These are phyloP conservation scores for Leptinotarsa defecta DNA, from an alignment of 1,140 invertebrate species.

Conservation along the genomic window DNA sequence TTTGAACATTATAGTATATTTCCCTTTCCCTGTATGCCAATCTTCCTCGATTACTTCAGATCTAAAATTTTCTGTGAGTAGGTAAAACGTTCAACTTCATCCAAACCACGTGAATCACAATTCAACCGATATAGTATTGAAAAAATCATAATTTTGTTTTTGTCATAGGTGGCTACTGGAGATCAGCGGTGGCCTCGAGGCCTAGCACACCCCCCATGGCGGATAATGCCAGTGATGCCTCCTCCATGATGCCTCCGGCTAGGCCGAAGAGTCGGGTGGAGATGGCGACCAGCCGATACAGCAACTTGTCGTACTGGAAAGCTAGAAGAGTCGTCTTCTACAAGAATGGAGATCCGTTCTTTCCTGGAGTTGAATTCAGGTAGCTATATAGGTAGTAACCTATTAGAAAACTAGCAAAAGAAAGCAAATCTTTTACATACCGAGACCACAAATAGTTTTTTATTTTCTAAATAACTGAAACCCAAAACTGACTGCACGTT, in stretches of 20 bases:
- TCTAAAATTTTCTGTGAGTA: no score
- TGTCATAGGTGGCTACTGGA: conserved; percentile 62
- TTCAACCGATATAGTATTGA: no score
- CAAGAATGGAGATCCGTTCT: conserved; percentile 91
- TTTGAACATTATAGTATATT: no score
- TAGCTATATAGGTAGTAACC: background rate
- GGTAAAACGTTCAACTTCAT: no score
- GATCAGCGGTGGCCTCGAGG: conserved; percentile 62
- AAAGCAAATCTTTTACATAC: background rate
- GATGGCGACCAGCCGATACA: conserved; percentile 64
- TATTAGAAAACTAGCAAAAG: background rate
- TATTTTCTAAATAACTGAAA: no score
- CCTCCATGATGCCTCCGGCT: conserved; percentile 55
- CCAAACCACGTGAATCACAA: no score
- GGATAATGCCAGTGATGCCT: conserved; percentile 61
- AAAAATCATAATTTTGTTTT: conserved; percentile 26
- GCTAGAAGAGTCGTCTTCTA: conserved; percentile 87
- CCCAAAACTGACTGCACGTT: no score
- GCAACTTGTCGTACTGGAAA: conserved; percentile 83
- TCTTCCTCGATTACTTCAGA: no score
- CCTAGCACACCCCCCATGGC: conserved; percentile 59
- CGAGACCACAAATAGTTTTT: no score
- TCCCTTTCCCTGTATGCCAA: no score
- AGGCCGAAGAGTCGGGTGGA: conserved; percentile 54
- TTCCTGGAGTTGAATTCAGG: conserved; percentile 82